Conservation (phyloP, 2,888 invertebrate species). For the Apotomis capreana region DNA sequence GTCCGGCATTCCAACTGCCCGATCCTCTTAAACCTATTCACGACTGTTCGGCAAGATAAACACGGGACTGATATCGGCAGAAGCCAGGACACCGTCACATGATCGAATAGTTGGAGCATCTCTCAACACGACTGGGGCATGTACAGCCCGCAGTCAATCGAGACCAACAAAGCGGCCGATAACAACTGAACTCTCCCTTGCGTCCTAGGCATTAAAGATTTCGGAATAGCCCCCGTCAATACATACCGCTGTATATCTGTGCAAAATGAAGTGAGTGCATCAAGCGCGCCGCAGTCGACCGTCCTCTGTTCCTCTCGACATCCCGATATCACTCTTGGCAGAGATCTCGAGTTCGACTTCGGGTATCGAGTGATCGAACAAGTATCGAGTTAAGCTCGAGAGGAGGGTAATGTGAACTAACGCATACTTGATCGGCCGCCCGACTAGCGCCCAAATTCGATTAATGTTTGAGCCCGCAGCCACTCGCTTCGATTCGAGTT, state of each 20-base stretch:
- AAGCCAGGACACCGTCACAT: slow-evolving; percentile 25
- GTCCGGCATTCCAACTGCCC: slow-evolving; percentile 2
- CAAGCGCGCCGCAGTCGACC: slow-evolving; percentile 44
- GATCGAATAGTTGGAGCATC: slow-evolving; percentile 31
- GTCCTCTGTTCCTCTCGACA: slow-evolving; percentile 63
- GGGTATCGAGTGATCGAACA: slow-evolving; percentile 69
- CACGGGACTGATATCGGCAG: slow-evolving; percentile 34
- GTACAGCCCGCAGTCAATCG: slow-evolving; percentile 6
- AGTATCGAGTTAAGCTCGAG: slow-evolving; percentile 71
- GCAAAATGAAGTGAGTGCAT: slow-evolving; percentile 50
- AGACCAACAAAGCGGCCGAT: neutral
- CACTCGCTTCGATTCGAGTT: slow-evolving; percentile 66
- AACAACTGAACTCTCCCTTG: slow-evolving; percentile 1
- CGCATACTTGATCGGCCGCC: slow-evolving; percentile 72
- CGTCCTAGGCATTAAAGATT: neutral
- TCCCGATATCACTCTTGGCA: slow-evolving; percentile 69
- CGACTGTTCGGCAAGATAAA: slow-evolving; percentile 37
- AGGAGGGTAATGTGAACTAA: slow-evolving; percentile 72
- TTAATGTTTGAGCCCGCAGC: slow-evolving; percentile 72
- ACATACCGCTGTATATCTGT: slow-evolving; percentile 10
- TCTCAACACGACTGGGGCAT: slow-evolving; percentile 16
- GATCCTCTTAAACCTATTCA: slow-evolving; percentile 23
- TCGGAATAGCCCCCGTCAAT: neutral
- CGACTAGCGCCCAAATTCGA: slow-evolving; percentile 75
- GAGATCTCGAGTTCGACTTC: slow-evolving; percentile 71